phyloP scores from a whole-genome alignment of 1,140 invertebrate genomes.

The Tribolium castaneum region DNA sequence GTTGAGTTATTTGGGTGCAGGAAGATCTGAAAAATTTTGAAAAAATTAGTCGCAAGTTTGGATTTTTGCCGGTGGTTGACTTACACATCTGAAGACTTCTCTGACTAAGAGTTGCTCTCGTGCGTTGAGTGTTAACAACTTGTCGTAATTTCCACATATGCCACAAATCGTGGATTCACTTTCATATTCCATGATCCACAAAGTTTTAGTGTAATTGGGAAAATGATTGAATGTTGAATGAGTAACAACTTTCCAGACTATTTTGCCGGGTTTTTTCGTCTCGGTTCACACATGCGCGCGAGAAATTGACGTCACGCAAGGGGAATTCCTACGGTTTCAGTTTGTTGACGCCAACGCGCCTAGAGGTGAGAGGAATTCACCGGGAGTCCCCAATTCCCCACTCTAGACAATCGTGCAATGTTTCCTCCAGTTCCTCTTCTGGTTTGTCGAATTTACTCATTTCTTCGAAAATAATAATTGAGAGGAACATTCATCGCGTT shows the following conservation, averaged over 20 bases:
- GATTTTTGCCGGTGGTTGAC: neutral
- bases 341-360: conserved; percentile 4
- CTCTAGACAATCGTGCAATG: neutral
- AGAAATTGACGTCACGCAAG: conserved; percentile 28
- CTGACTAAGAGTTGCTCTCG: conserved; percentile 8
- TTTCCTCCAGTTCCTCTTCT: conserved; percentile 2
- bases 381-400: conserved; percentile 26
- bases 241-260: conserved; percentile 43
- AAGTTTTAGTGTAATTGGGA: conserved; percentile 33
- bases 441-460: neutral
- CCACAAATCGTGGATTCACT: conserved; percentile 11
- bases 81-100: conserved; percentile 27
- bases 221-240: conserved; percentile 36
- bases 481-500: neutral
- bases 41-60: neutral
- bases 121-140: neutral
- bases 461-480: neutral
- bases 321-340: conserved; percentile 24
- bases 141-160: conserved; percentile 24
- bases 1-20: neutral
- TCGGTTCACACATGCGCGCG: conserved; percentile 28
- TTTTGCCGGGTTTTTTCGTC: conserved; percentile 38
- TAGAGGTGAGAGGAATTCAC: neutral
- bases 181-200: conserved; percentile 38
- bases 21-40: neutral